Conservation (phyloP, 2,888 invertebrate genomes). For the Chrysomela aeneicollis region DNA sequence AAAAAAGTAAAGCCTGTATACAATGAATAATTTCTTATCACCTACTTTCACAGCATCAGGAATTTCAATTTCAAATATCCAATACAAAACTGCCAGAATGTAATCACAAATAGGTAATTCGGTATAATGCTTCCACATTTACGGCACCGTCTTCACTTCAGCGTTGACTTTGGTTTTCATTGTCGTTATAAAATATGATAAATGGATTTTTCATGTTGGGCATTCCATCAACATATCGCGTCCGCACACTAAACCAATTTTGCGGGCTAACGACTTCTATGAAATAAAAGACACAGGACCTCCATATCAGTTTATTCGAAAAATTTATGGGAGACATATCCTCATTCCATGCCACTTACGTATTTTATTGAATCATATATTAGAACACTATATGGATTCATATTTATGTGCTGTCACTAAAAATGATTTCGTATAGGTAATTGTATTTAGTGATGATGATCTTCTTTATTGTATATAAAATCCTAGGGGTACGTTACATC, state of each 20-base stretch:
- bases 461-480: no score
- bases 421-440: no score
- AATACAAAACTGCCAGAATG: no score
- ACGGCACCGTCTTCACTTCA: background rate
- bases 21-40: no score
- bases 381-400: background rate
- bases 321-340: background rate
- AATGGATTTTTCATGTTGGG: background rate
- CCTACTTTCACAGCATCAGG: no score
- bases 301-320: background rate
- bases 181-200: background rate
- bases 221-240: background rate
- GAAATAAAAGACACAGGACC: no score
- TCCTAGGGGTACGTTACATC: no score
- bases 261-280: background rate
- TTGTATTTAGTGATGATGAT: no score
- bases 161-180: background rate
- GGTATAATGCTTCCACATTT: background rate
- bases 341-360: background rate
- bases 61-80: no score
- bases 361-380: background rate
- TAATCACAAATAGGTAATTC: background rate
- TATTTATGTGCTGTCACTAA: no score
- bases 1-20: no score
- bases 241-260: background rate